Percentiles rank a stretch among this genome's conserved stretches.
These are phyloP conservation scores for Tyto alba DNA, from an alignment of 2,113 vertebrate genomes.

Conservation along the genomic window DNA sequence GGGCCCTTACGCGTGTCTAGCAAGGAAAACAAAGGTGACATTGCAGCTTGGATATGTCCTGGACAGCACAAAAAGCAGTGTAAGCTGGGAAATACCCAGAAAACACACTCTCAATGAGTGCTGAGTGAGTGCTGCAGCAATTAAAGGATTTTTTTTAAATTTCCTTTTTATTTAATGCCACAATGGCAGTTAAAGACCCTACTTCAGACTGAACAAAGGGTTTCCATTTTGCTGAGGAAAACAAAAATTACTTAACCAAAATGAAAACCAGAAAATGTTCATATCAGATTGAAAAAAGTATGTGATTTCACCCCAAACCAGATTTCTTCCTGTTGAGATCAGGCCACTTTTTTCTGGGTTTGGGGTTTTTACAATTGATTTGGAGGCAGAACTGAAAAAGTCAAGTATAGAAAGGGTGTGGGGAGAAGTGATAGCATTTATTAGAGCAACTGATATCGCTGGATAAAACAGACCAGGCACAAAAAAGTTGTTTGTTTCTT, in stretches of 20 bases:
- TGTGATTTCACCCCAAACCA: neutral
- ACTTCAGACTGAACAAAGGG: neutral
- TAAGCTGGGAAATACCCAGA: neutral
- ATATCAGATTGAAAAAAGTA: neutral
- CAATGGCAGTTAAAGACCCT: neutral
- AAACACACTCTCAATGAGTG: neutral
- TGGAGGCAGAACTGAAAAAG: slow-evolving; percentile 50
- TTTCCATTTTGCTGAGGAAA: neutral
- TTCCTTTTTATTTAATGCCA: neutral
- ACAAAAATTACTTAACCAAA: neutral
- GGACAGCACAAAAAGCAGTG: neutral
- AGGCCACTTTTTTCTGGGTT: neutral
- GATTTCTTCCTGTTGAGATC: slow-evolving; percentile 28
- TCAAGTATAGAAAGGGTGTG: slow-evolving; percentile 22
- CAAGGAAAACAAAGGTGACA: neutral
- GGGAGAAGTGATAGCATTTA: slow-evolving; percentile 35
- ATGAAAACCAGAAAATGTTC: slow-evolving; percentile 31
- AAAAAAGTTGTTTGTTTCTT: slow-evolving; percentile 40
- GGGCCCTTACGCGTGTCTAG: neutral
- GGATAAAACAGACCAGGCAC: slow-evolving; percentile 36
- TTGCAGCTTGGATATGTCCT: neutral
- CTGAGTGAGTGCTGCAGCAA: neutral
- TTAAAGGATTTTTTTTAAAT: neutral
- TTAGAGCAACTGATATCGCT: slow-evolving; percentile 34
- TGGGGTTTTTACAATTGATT: neutral